Evolutionary conservation across 1,140 invertebrate genomes (phyloP), one percentile per base, ranked within the genome.

Genomic region (Procambarus clarkii): DNA sequence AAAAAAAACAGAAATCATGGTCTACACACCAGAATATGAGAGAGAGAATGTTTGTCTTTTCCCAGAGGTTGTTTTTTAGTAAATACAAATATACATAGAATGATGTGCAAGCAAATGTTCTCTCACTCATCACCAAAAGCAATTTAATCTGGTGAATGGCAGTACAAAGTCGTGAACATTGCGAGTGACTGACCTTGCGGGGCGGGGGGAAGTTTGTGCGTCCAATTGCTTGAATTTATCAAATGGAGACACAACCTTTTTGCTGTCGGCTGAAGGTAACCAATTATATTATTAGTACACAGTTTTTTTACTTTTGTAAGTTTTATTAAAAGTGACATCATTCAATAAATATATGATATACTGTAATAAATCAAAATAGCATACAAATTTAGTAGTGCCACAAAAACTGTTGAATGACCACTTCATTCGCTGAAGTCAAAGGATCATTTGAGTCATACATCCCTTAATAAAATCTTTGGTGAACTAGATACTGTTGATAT

Each of bases 151-250:
- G 69, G 69, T 34, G 69, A 24, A 34, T 5, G 69, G 34, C n/a
- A 34, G n/a, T 34, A 74, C 64, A 54, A 9, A 54, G 50, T 3
- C 0, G 50, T 9, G 50, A 8, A 54, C 69, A 74, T 5, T 34
- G 5, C 0, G 69, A 34, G 8, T 3, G 24, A 86, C 85, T 88
- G 54, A 88, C 85, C 81, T 92, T 54, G 85, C 76, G n/a, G 84
- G 74, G 46, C 78, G 85, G 46, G 71, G 91, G 48, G 88, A 85
- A 64, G 84, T 84, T 46, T 87, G 97, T 94, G 97, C 96, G 94
- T 98, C 97, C 94, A 98, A 96, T 95, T 98, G 97, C 94, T 97
- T 96, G 95, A 98, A 98, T 95, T 98, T 98, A 94, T 97, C 96
- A 95, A 98, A 98, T 90, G 97, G 92, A 34, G 93, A 94, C 24